Evolutionary conservation across 2,888 invertebrate species (phyloP), one percentile per base, ranked within the genome.

Genomic region (Diarsia brunnea): DNA sequence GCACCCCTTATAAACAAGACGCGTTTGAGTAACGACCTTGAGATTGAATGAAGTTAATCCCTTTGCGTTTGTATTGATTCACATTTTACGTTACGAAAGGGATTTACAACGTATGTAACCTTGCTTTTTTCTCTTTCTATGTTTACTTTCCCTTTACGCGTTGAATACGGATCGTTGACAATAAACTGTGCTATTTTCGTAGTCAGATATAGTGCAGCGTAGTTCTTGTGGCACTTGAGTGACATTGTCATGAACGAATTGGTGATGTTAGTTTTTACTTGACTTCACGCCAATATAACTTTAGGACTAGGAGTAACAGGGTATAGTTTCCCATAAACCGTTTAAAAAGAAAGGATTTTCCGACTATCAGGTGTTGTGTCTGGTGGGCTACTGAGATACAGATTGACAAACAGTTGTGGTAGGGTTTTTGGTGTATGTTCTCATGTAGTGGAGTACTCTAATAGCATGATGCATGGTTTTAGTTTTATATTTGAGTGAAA

Each of bases 11-110:
- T 21, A 67, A 27, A 53, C 31, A 53, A 61, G 38, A 72, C 60
- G 82, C 69, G 61, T 77, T 82, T 82, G 55, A 68, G 55, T 70
- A 64, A 65, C 43, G 10, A 19, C 69, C 69, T 83, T 82, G 72
- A 68, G 67, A 61, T 47, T 47, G 66, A 16, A 82, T 82, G 45
- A 78, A 19, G 64, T 77, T 63, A 67, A 77, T 77, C 72, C 69
- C 60, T 85, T 77, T 61, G 47, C 49, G 5, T 69, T 69, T 72
- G 27, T 43, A 47, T 66, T 66, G 38, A 69, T 53, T 81, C 21
- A 12, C 27, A 10, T 58, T 31, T 67, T 51, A 55, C 58, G n/a
- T 81, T 16, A 11, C 31, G 19, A 63, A 53, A 53, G n/a, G 49
- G 51, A 58, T 5, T 55, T 45, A 19, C 69, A 27, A 49, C 27